Percentiles rank a stretch among this genome's conserved stretches.
Evolutionary conservation across 1,140 invertebrate genomes (phyloP).

Genomic region (Antheraea mylitta): DNA sequence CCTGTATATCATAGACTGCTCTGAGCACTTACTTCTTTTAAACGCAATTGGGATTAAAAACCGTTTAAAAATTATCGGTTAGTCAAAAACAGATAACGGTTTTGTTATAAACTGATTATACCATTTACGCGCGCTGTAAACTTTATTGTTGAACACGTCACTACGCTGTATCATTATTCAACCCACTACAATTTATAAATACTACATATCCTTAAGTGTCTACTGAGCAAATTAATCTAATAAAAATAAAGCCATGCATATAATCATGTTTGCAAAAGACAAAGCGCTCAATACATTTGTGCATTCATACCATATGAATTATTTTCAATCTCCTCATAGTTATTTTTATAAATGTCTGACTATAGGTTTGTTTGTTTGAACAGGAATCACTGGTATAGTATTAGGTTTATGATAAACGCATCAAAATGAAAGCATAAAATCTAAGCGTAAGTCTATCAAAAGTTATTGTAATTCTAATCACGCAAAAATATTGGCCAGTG

Average conservation of each 20-base stretch:
- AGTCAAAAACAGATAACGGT: not conserved
- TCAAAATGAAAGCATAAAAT: too few relatives aligned
- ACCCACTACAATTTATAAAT: conserved; percentile 17
- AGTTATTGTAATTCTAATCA: too few relatives aligned
- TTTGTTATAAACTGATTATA: not conserved
- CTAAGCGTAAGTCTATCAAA: too few relatives aligned
- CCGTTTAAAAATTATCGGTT: not conserved
- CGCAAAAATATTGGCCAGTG: too few relatives aligned
- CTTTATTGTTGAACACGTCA: not conserved
- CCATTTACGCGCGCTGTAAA: not conserved
- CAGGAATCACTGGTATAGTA: too few relatives aligned
- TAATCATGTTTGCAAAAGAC: not conserved
- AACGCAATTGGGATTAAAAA: too few relatives aligned
- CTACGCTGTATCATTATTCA: not conserved
- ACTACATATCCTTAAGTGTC: conserved; percentile 17
- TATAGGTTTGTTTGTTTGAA: too few relatives aligned
- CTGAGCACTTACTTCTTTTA: too few relatives aligned
- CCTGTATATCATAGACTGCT: too few relatives aligned
- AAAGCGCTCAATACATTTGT: not conserved
- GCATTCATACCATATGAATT: not conserved
- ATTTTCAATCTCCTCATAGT: too few relatives aligned
- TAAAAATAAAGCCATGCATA: not conserved
- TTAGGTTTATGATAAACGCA: too few relatives aligned
- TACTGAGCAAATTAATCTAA: not conserved
- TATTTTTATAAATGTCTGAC: too few relatives aligned